phyloP scores from a whole-genome alignment of 2,113 vertebrate species.

The Callorhinus ursinus region DNA sequence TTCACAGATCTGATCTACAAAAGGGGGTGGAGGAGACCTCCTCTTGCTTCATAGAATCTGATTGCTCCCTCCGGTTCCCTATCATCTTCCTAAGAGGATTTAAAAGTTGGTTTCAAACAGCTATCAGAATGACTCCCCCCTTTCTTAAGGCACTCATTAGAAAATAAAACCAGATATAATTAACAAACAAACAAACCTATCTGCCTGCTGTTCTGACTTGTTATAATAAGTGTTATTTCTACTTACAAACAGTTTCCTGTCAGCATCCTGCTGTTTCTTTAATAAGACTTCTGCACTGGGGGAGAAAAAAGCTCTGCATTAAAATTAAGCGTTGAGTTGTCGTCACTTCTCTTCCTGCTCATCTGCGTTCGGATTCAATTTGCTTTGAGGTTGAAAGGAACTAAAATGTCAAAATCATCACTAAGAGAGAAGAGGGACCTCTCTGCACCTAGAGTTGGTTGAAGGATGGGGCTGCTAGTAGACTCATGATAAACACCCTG shows the following conservation, averaged over 20 bases:
- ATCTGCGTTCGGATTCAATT: conserved; percentile 52
- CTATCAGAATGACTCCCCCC: conserved; percentile 38
- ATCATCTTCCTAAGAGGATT: conserved; percentile 52
- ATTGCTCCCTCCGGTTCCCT: not conserved
- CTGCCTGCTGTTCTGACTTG: conserved; percentile 79
- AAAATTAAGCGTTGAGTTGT: conserved; percentile 68
- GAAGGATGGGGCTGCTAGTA: not conserved
- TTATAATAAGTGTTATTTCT: conserved; percentile 82
- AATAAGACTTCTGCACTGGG: conserved; percentile 75
- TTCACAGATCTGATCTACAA: conserved; percentile 25
- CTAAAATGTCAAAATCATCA: not conserved
- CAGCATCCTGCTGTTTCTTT: conserved; percentile 78
- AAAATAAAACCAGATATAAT: conserved; percentile 81
- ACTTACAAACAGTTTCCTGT: conserved; percentile 76
- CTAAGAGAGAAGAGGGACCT: not conserved
- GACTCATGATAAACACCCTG: not conserved
- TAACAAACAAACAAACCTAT: conserved; percentile 81
- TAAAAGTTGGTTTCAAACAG: conserved; percentile 67
- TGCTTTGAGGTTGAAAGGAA: conserved; percentile 26
- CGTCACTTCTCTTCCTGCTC: not conserved
- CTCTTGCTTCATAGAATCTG: not conserved
- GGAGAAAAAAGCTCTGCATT: conserved; percentile 44
- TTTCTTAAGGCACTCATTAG: conserved; percentile 75
- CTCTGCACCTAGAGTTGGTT: not conserved
- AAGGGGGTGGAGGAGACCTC: not conserved